Percentiles rank a stretch among this genome's conserved stretches.
Evolutionary conservation across 1,140 invertebrate genomes (phyloP).

Genomic region (Lucilia sericata): DNA sequence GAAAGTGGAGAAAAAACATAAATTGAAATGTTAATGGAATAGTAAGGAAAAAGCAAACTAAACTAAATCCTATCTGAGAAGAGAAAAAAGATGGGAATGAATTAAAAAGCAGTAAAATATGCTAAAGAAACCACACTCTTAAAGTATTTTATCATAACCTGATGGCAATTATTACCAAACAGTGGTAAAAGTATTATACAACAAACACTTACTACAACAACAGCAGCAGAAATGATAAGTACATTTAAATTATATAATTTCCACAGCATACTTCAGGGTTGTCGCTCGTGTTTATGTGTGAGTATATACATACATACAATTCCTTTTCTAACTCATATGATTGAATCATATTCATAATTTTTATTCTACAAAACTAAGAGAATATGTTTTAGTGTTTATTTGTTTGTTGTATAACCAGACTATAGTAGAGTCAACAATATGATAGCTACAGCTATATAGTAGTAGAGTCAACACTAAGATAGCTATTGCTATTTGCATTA

Average conservation of each 20-base stretch:
- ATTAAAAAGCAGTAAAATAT: not conserved
- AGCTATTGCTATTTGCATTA: no score
- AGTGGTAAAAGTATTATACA: not conserved
- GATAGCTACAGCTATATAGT: no score
- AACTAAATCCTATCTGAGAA: no score
- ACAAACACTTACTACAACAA: not conserved
- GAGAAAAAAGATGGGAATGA: not conserved
- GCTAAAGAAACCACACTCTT: not conserved
- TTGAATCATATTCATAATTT: no score
- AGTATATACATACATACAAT: not conserved
- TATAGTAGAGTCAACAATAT: no score
- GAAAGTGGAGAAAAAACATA: not conserved
- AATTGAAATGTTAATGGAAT: conserved; percentile 29
- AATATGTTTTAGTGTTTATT: not conserved
- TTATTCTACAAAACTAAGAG: no score
- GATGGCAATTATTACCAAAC: not conserved
- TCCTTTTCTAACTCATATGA: no score
- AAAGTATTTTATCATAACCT: not conserved
- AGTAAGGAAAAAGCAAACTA: not conserved
- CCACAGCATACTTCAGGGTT: not conserved
- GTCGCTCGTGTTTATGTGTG: not conserved
- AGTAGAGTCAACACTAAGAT: no score
- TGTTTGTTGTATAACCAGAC: not conserved
- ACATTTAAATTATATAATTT: not conserved
- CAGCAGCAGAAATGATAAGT: not conserved